These are phyloP conservation scores for Odocoileus virginianus DNA, from an alignment of 2,113 vertebrate genomes.

Conservation along the genomic window DNA sequence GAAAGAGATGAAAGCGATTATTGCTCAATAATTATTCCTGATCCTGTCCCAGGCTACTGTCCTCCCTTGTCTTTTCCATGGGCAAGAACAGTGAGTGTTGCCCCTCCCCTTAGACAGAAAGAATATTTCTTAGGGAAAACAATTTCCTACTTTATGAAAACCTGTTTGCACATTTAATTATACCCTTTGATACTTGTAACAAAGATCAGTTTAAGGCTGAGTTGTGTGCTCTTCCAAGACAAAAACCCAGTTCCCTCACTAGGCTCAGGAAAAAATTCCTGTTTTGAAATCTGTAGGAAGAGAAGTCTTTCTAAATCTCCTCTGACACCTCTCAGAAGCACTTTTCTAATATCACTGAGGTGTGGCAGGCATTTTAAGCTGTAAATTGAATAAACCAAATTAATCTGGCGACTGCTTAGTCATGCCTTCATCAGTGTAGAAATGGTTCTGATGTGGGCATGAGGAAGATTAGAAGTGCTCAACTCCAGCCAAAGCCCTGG, in stretches of 20 bases:
- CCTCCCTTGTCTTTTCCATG: background rate
- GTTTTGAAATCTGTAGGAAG: constrained; percentile 30
- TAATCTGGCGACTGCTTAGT: background rate
- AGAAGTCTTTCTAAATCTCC: constrained; percentile 22
- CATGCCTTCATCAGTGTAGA: background rate
- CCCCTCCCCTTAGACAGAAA: background rate
- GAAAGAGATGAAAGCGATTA: background rate
- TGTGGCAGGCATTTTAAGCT: background rate
- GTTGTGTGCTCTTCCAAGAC: background rate
- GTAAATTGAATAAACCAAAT: background rate
- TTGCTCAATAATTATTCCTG: background rate
- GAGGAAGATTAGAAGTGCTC: background rate
- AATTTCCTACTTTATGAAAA: constrained; percentile 3
- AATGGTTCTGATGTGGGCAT: background rate
- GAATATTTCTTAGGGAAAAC: background rate
- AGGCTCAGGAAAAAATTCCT: background rate
- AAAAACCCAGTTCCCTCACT: background rate
- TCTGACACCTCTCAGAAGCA: background rate
- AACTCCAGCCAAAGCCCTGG: background rate
- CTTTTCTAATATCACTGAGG: background rate
- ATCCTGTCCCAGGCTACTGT: background rate
- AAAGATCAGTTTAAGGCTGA: constrained; percentile 23
- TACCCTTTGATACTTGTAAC: background rate
- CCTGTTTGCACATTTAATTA: background rate
- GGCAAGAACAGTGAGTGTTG: background rate